A percentile compares a stretch with the other conserved stretches of the same genome.
These are phyloP conservation scores for Dinomys branickii DNA, from an alignment of 2,113 vertebrate genomes.

Conservation along the genomic window DNA sequence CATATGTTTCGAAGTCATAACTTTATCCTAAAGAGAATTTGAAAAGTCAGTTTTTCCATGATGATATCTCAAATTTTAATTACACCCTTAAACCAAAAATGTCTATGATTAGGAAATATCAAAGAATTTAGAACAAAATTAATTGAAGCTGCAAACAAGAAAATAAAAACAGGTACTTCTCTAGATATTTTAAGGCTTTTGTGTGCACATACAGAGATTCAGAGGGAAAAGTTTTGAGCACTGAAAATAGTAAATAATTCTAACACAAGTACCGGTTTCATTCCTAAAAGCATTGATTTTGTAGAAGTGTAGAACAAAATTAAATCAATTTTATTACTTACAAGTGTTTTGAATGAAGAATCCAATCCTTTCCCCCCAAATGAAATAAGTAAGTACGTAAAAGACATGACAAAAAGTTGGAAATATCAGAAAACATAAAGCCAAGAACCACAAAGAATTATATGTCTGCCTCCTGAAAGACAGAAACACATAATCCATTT, in stretches of 20 bases:
- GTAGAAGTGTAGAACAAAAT: background rate
- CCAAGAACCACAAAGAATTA: background rate
- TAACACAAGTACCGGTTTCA: background rate
- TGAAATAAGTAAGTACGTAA: background rate
- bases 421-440: background rate
- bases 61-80: conserved; percentile 18
- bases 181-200: background rate
- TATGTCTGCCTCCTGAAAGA: background rate
- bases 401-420: background rate
- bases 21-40: conserved; percentile 49
- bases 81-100: conserved; percentile 1
- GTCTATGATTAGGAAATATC: conserved; percentile 27
- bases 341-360: background rate
- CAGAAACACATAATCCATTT: background rate
- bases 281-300: background rate
- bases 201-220: background rate
- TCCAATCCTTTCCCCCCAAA: background rate
- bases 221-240: background rate
- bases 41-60: conserved; percentile 15
- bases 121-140: conserved; percentile 45
- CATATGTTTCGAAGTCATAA: conserved; percentile 31
- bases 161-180: background rate
- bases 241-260: background rate
- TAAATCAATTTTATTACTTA: conserved; percentile 8
- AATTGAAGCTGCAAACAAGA: background rate